Conservation (phyloP, 1,140 invertebrate genomes). For the Nomia melanderi region DNA sequence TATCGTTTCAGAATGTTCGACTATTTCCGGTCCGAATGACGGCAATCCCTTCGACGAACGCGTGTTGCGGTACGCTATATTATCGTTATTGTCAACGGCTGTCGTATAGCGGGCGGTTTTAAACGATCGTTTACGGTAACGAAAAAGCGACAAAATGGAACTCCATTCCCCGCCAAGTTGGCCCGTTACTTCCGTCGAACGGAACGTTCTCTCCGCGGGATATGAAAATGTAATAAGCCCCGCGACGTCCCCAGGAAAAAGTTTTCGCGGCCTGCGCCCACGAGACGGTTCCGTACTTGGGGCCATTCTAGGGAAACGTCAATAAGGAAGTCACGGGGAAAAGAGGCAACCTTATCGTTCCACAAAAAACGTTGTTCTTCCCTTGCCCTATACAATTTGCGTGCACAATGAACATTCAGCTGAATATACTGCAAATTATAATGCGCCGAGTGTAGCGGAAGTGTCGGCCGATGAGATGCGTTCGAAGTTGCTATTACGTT, state of each 20-base stretch:
- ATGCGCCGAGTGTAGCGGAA: too few species aligned
- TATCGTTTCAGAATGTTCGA: background rate
- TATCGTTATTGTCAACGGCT: conserved; percentile 22
- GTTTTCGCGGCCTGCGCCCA: conserved; percentile 13
- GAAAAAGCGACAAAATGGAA: conserved; percentile 42
- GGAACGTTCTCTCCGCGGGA: conserved; percentile 16
- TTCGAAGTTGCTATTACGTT: too few species aligned
- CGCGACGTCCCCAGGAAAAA: conserved; percentile 30
- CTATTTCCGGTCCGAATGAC: background rate
- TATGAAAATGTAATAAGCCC: conserved; percentile 51
- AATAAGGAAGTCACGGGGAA: background rate
- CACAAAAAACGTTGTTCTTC: background rate
- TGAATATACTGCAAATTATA: background rate
- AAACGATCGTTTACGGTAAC: conserved; percentile 31
- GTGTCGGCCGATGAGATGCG: too few species aligned
- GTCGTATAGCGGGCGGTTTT: conserved; percentile 11
- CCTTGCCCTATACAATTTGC: background rate
- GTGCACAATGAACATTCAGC: background rate
- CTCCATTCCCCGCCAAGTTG: conserved; percentile 33
- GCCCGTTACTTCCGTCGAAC: conserved; percentile 29
- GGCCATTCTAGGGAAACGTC: conserved; percentile 22
- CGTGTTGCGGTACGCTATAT: background rate
- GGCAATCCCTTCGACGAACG: background rate
- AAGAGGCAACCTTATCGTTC: background rate
- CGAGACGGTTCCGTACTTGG: conserved; percentile 21